Conservation (phyloP, 1,140 invertebrate genomes). For the Cyclina sinensis region DNA sequence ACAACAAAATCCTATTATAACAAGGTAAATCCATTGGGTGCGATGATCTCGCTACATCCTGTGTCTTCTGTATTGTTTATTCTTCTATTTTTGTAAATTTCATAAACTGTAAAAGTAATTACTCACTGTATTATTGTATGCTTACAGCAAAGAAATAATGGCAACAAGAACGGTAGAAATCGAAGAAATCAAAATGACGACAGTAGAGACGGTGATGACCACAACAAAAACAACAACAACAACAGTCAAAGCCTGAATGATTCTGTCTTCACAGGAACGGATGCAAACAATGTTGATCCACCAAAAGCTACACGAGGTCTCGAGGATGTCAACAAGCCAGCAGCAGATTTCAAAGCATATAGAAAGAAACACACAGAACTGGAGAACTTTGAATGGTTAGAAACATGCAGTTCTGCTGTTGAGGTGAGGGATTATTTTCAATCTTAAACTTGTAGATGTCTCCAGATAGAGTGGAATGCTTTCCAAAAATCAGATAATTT, state of each 20-base stretch:
- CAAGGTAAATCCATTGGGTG: too few species aligned
- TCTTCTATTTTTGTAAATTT: too few species aligned
- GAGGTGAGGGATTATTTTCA: background rate
- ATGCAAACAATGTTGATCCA: background rate
- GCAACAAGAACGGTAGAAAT: background rate
- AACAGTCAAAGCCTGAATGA: background rate
- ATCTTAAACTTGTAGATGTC: too few species aligned
- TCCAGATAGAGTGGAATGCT: too few species aligned
- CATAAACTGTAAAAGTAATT: too few species aligned
- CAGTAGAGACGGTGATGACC: background rate
- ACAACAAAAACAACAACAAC: constrained; percentile 34
- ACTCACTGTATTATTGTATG: too few species aligned
- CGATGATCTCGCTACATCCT: too few species aligned
- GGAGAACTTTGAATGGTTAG: constrained; percentile 14
- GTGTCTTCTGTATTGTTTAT: too few species aligned
- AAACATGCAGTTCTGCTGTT: background rate
- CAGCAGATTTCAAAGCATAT: constrained; percentile 11
- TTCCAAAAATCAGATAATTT: too few species aligned
- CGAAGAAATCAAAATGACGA: constrained; percentile 8
- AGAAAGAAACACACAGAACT: constrained; percentile 21
- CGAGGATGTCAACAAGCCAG: background rate
- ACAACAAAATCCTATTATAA: too few species aligned
- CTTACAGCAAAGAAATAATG: background rate
- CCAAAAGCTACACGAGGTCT: background rate
- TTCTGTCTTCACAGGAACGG: background rate